Evolutionary conservation across 2,113 vertebrate genomes (phyloP), one percentile per base, ranked within the genome.

Genomic region (Semnornis frantzii): DNA sequence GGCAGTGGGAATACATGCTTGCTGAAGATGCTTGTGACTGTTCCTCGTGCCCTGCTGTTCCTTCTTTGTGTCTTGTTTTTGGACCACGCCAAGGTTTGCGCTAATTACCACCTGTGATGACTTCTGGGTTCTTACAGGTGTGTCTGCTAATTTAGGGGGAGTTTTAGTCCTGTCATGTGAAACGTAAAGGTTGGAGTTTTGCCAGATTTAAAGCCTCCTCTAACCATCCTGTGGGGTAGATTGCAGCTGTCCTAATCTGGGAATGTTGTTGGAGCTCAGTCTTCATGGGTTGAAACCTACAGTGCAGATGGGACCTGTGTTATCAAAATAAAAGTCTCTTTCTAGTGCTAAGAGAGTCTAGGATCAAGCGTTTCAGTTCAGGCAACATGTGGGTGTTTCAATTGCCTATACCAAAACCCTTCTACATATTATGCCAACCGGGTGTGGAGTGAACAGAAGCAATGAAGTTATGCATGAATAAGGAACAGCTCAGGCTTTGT

Each of bases 391-490:
- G 91, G 68, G 75, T 89, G 84, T 94, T 93, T 82, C 50, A 82
- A 5, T 33, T 94, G 91, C 86, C 76, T 39, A 6, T 78, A 82
- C 89, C 93, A 88, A 94, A 95, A 88, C 69, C 79, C 79, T 85
- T 57, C 82, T 92, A 63, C 76, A 91, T 72, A 82, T 92, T 44
- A 55, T 46, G 87, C 91, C 94, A 95, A 19, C 54, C 5, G 63
- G 55, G 85, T 81, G 90, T 88, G 85, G 91, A 88, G 79, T 60
- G 76, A 92, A 52, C 65, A 83, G 93, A 86, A 94, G 90, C 73
- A 50, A 70, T 84, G 90, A 90, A 96, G 90, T 91, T 87, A 91
- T 88, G 91, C 85, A 31, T 92, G 95, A 93, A 75, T 92, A 94
- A 94, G 82, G 89, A 94, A 81, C 76, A 94, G 73, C 82, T 88